Conservation (phyloP, 2,888 invertebrate genomes). For the Notocelia uddmanniana region DNA sequence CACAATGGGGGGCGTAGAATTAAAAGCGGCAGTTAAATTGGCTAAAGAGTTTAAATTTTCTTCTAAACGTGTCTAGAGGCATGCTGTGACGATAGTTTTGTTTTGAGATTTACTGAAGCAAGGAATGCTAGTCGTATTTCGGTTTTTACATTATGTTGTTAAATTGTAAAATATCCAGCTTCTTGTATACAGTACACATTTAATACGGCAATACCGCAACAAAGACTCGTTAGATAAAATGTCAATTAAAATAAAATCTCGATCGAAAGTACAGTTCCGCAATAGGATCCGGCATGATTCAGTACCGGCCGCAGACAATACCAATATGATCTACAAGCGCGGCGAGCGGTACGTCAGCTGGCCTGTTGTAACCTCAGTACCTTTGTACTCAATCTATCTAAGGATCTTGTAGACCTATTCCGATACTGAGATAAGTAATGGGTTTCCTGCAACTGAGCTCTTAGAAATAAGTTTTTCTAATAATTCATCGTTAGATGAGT, state of each 20-base stretch:
- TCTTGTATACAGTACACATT: no score
- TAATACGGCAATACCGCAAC: not conserved
- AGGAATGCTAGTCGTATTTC: not conserved
- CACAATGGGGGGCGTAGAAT: constrained; percentile 59
- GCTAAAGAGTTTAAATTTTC: constrained; percentile 25
- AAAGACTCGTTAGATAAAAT: not conserved
- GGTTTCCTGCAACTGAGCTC: constrained; percentile 21
- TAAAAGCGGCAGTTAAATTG: constrained; percentile 43
- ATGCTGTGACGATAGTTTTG: constrained; percentile 24
- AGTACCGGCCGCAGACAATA: constrained; percentile 67
- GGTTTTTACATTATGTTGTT: not conserved
- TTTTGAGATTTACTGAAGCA: not conserved
- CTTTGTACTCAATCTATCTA: constrained; percentile 40
- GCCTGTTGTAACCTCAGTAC: constrained; percentile 57
- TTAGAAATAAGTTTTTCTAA: not conserved
- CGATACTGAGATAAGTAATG: constrained; percentile 40
- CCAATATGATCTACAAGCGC: constrained; percentile 69
- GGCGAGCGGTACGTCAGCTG: constrained; percentile 61
- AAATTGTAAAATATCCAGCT: not conserved
- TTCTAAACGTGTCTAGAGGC: constrained; percentile 1
- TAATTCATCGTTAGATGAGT: not conserved
- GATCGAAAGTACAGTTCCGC: constrained; percentile 37
- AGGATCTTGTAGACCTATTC: constrained; percentile 41
- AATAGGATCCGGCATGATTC: constrained; percentile 54
- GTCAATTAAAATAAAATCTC: constrained; percentile 10